Conservation (phyloP, 2,797 vertebrate species). For the Lacerta bilineata region DNA sequence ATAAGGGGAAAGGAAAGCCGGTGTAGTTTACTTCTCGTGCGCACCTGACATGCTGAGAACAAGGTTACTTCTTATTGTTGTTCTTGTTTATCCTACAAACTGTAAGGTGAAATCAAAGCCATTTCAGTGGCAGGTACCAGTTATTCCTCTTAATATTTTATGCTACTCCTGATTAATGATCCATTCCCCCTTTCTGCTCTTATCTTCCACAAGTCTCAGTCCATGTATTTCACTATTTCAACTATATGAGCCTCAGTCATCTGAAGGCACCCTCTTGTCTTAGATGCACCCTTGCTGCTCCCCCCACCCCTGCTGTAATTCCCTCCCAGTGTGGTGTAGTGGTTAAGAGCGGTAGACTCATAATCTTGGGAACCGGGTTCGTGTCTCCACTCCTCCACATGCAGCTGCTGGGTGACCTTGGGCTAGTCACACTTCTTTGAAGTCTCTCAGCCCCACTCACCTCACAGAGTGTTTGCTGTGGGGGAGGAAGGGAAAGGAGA, state of each 20-base stretch:
- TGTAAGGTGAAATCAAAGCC: conserved; percentile 8
- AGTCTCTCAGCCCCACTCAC: too few relatives aligned
- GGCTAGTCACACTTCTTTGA: too few relatives aligned
- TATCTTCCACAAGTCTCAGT: not conserved
- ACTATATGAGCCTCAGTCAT: not conserved
- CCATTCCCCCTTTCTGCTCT: not conserved
- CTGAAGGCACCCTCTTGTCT: not conserved
- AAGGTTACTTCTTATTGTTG: not conserved
- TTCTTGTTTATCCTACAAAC: not conserved
- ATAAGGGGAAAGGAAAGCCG: not conserved
- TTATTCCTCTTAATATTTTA: not conserved
- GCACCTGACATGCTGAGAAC: not conserved
- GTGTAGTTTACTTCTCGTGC: not conserved
- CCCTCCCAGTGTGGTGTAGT: not conserved
- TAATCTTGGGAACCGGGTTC: too few relatives aligned
- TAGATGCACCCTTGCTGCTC: not conserved
- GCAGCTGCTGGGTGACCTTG: too few relatives aligned
- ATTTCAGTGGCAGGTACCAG: too few relatives aligned
- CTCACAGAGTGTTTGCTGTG: too few relatives aligned
- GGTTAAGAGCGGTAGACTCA: too few relatives aligned
- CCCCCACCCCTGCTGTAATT: not conserved
- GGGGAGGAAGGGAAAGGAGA: too few relatives aligned
- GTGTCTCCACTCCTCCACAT: too few relatives aligned
- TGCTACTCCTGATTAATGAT: not conserved
- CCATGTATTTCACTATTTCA: not conserved